Conservation (phyloP, 37 sponge, comb jelly and placozoan species). For the Spongilla lacustris region DNA sequence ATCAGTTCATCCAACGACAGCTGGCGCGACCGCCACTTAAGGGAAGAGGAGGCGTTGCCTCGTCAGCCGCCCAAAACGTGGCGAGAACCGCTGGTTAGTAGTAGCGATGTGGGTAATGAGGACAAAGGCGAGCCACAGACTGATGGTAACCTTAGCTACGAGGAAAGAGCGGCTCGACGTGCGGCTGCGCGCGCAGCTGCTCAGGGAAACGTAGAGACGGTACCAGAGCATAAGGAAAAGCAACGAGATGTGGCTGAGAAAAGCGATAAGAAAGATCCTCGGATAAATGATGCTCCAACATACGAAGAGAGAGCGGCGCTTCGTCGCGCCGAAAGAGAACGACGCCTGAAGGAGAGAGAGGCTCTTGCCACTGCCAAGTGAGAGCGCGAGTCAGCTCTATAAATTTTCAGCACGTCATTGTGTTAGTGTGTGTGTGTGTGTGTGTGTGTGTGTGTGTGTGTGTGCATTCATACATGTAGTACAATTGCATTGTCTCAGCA, state of each 20-base stretch:
- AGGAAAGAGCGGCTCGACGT: slow-evolving; percentile 52
- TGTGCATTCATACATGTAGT: no score
- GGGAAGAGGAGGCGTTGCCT: neutral
- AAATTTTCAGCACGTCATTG: no score
- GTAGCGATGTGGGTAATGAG: no score
- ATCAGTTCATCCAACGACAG: neutral
- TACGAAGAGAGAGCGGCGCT: slow-evolving; percentile 75
- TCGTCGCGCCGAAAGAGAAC: slow-evolving; percentile 74
- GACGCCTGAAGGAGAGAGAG: slow-evolving; percentile 54
- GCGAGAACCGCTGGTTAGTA: neutral
- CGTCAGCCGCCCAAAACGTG: neutral
- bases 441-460: no score
- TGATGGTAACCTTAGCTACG: slow-evolving; percentile 44
- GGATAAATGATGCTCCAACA: slow-evolving; percentile 4
- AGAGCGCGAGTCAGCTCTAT: neutral
- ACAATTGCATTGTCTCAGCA: no score
- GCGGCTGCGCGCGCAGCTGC: slow-evolving; percentile 23
- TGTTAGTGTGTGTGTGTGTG: no score
- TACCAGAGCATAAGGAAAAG: neutral
- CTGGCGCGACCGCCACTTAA: slow-evolving; percentile 6
- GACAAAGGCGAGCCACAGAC: no score
- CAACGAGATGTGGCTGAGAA: neutral
- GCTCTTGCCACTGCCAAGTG: slow-evolving; percentile 42
- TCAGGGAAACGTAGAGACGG: no score
- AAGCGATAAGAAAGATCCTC: no score